A percentile compares a stretch with the other conserved stretches of the same genome.
Evolutionary conservation across 1,140 invertebrate genomes (phyloP).

Genomic region (Bombus balteatus): DNA sequence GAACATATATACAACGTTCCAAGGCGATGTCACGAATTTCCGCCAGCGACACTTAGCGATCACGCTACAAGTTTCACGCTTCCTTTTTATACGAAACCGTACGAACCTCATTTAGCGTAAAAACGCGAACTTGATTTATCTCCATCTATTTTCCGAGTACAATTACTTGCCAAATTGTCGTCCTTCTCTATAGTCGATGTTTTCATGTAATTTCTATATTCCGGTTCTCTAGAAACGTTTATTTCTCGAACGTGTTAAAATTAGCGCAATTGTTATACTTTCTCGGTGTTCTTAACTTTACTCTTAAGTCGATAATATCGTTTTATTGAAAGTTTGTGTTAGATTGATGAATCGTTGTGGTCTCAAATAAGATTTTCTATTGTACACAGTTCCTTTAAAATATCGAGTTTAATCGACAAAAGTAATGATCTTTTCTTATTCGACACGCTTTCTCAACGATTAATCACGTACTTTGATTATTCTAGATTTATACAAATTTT

Average conservation of each 20-base stretch:
- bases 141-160: constrained; percentile 10
- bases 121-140: not conserved
- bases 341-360: no score
- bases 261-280: constrained; percentile 18
- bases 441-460: not conserved
- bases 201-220: constrained; percentile 2
- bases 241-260: not conserved
- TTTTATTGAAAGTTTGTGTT: not conserved
- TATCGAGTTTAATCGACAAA: not conserved
- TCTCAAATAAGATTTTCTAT: no score
- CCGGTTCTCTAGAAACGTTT: constrained; percentile 2
- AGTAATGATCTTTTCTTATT: not conserved
- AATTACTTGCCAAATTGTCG: constrained; percentile 39
- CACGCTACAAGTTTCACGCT: no score
- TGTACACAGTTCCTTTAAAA: no score
- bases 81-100: not conserved
- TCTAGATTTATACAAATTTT: not conserved
- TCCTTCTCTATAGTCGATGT: not conserved
- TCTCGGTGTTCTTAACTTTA: not conserved
- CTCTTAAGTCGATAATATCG: not conserved
- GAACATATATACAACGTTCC: not conserved
- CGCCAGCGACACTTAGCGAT: not conserved
- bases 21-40: constrained; percentile 26
- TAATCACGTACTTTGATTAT: not conserved
- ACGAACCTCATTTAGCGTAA: not conserved